Percentiles rank a stretch among this genome's conserved stretches.
phyloP scores from a whole-genome alignment of 2,888 invertebrate genomes.

The Lasioglossum leucozonium region DNA sequence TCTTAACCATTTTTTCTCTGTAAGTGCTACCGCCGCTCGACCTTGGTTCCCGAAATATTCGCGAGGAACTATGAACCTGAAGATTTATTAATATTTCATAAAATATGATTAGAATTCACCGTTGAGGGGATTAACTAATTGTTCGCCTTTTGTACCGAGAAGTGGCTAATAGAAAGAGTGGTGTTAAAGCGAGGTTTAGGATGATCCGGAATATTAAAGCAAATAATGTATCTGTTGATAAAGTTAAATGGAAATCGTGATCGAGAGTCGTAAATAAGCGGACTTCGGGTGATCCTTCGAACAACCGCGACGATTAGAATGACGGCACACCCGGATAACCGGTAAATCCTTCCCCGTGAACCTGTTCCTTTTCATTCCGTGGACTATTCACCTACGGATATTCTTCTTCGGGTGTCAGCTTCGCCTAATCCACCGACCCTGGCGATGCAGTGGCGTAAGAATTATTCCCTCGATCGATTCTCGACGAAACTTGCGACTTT shows the following conservation, averaged over 20 bases:
- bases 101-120: too few relatives aligned
- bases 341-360: slow-evolving; percentile 43
- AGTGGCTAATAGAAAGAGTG: neutral
- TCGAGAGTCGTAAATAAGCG: neutral
- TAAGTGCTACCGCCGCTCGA: too few relatives aligned
- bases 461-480: neutral
- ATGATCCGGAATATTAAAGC: neutral
- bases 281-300: neutral
- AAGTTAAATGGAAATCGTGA: neutral
- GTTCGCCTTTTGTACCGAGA: too few relatives aligned
- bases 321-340: slow-evolving; percentile 19
- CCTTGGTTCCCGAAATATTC: too few relatives aligned
- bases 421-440: slow-evolving; percentile 40
- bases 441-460: slow-evolving; percentile 45
- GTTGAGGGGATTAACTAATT: too few relatives aligned
- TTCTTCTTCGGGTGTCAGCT: slow-evolving; percentile 59
- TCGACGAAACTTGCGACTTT: neutral
- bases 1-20: too few relatives aligned
- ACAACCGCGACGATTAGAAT: slow-evolving; percentile 14
- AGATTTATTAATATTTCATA: too few relatives aligned
- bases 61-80: too few relatives aligned
- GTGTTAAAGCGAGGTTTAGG: neutral
- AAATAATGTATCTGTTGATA: neutral
- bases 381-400: slow-evolving; percentile 53
- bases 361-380: slow-evolving; percentile 57